Percentiles rank a stretch among this genome's conserved stretches.
phyloP scores from a whole-genome alignment of 2,888 invertebrate species.

The Omphaloscelis lunosa region DNA sequence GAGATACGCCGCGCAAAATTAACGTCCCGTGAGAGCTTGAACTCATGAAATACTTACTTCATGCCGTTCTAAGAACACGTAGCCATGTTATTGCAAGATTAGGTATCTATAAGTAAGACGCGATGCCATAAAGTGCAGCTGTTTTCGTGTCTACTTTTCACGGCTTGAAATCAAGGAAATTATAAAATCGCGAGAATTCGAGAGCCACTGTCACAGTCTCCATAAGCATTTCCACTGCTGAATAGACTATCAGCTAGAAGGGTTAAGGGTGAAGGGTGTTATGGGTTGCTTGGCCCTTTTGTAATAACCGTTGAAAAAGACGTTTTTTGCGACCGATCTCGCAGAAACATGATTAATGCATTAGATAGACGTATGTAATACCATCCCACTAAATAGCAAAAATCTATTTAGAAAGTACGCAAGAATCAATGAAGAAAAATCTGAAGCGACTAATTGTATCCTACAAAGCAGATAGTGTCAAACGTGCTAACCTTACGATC shows the following conservation, averaged over 20 bases:
- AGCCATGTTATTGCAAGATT: not conserved
- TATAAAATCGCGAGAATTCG: not conserved
- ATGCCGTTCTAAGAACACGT: constrained; percentile 3
- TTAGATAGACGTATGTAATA: not conserved
- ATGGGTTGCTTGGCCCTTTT: too few species aligned
- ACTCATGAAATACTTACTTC: constrained; percentile 14
- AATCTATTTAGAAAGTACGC: not conserved
- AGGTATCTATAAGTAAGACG: not conserved
- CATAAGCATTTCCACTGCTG: not conserved
- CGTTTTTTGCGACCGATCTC: not conserved
- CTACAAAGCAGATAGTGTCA: constrained; percentile 41
- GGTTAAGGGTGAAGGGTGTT: too few species aligned
- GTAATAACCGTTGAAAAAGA: not conserved
- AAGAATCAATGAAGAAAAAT: constrained; percentile 26
- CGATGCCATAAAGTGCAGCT: not conserved
- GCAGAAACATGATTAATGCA: not conserved
- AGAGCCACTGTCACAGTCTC: not conserved
- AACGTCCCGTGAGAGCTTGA: constrained; percentile 21
- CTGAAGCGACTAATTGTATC: constrained; percentile 41
- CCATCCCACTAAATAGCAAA: not conserved
- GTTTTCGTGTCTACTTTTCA: not conserved
- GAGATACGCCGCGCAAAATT: constrained; percentile 25
- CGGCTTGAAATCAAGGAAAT: not conserved
- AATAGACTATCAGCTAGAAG: not conserved
- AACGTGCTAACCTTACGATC: constrained; percentile 24